Percentiles rank a stretch among this genome's conserved stretches.
Conservation (phyloP, 2,797 vertebrate genomes). For the Acanthis flammea region DNA sequence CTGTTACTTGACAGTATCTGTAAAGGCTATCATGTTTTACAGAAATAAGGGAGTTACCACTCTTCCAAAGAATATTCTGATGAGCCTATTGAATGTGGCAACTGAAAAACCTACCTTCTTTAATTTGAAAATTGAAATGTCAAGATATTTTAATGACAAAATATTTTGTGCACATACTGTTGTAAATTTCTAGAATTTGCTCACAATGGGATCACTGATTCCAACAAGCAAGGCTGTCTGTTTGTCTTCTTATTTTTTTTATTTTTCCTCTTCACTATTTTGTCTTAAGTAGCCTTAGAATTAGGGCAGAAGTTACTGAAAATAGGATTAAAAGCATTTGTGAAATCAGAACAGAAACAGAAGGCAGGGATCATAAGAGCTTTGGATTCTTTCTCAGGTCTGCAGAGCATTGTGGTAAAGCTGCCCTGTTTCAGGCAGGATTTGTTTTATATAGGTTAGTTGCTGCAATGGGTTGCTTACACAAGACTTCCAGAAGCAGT, state of each 20-base stretch:
- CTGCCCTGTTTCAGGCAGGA: not conserved
- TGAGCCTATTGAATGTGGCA: not conserved
- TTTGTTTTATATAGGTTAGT: constrained; percentile 1
- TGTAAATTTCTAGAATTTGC: not conserved
- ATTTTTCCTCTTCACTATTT: not conserved
- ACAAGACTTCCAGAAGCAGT: constrained; percentile 8
- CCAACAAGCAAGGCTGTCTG: not conserved
- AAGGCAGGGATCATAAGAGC: not conserved
- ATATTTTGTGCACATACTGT: not conserved
- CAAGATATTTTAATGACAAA: not conserved
- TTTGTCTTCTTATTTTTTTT: not conserved
- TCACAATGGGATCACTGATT: not conserved
- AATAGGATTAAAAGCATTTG: not conserved
- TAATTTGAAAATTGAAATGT: not conserved
- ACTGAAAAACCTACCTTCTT: not conserved
- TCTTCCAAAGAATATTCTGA: not conserved
- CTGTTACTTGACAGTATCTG: not conserved
- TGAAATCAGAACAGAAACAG: not conserved
- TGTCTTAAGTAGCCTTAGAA: not conserved
- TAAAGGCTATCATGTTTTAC: not conserved
- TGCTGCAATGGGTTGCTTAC: constrained; percentile 17
- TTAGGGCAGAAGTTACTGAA: not conserved
- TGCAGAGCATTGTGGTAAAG: not conserved
- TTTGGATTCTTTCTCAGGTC: not conserved
- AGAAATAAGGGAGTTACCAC: not conserved